phyloP scores from a whole-genome alignment of 2,113 vertebrate species.

The Rostratula benghalensis region DNA sequence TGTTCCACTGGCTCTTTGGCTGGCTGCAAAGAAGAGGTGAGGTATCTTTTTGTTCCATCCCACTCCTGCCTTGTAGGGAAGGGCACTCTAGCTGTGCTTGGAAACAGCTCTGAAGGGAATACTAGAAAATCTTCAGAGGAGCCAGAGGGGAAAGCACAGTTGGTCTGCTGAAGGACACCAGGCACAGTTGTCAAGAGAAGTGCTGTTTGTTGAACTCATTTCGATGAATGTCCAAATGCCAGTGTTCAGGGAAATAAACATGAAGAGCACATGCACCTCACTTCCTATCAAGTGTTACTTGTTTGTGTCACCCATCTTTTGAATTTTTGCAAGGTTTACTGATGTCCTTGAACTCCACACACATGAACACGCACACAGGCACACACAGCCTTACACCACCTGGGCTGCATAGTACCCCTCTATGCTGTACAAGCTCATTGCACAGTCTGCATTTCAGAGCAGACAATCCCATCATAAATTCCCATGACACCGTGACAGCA shows the following conservation, averaged over 20 bases:
- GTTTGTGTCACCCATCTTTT: not conserved
- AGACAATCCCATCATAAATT: not conserved
- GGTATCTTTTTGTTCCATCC: not conserved
- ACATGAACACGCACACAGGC: not conserved
- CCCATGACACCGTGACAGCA: not conserved
- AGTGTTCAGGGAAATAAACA: not conserved
- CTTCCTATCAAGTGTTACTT: not conserved
- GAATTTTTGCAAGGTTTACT: not conserved
- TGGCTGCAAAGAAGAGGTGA: not conserved
- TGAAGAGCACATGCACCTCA: not conserved
- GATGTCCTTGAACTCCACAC: not conserved
- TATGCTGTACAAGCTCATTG: not conserved
- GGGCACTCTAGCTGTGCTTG: not conserved
- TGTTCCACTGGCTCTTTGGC: not conserved
- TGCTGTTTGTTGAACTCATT: not conserved
- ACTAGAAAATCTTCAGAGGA: not conserved
- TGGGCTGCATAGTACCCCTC: rapidly evolving
- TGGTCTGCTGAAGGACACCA: not conserved
- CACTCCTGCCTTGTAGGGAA: not conserved
- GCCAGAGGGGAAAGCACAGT: not conserved
- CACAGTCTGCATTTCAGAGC: not conserved
- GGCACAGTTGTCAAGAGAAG: rapidly evolving
- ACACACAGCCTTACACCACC: rapidly evolving
- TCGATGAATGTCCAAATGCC: not conserved
- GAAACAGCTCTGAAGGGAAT: not conserved